Evolutionary conservation across 2,888 invertebrate species (phyloP).

Genomic region (Hoplodrina blanda): DNA sequence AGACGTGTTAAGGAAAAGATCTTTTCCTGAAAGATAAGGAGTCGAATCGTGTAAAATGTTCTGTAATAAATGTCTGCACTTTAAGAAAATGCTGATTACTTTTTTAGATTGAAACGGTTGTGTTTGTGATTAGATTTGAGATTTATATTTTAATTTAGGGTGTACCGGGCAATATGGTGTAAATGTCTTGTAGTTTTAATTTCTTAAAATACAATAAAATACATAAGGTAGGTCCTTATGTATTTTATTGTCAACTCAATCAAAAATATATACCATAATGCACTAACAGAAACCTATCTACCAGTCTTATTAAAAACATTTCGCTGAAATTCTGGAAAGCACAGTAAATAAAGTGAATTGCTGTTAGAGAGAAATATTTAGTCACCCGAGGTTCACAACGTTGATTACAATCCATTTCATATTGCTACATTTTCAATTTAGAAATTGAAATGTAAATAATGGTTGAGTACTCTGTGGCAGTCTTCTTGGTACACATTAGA

Average conservation of each 20-base stretch:
- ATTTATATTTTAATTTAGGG: neutral
- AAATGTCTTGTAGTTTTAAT: no score
- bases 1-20: slow-evolving; percentile 45
- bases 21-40: slow-evolving; percentile 28
- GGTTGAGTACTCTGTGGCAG: neutral
- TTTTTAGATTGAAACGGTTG: slow-evolving; percentile 26
- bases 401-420: slow-evolving; percentile 41
- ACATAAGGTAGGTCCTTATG: no score
- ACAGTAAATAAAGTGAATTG: slow-evolving; percentile 12
- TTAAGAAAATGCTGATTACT: slow-evolving; percentile 44
- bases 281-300: no score
- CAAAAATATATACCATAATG: no score
- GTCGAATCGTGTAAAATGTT: slow-evolving; percentile 39
- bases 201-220: no score
- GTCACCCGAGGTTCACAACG: slow-evolving; percentile 1
- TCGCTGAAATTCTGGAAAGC: neutral
- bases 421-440: slow-evolving; percentile 21
- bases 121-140: slow-evolving; percentile 27
- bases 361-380: slow-evolving; percentile 16
- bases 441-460: slow-evolving; percentile 36
- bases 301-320: neutral
- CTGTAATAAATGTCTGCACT: slow-evolving; percentile 35
- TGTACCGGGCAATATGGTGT: no score
- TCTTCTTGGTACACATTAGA: neutral
- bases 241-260: no score